Evolutionary conservation across 2,888 invertebrate species (phyloP), one percentile per base, ranked within the genome.

Genomic region (Dendrolimus pini): DNA sequence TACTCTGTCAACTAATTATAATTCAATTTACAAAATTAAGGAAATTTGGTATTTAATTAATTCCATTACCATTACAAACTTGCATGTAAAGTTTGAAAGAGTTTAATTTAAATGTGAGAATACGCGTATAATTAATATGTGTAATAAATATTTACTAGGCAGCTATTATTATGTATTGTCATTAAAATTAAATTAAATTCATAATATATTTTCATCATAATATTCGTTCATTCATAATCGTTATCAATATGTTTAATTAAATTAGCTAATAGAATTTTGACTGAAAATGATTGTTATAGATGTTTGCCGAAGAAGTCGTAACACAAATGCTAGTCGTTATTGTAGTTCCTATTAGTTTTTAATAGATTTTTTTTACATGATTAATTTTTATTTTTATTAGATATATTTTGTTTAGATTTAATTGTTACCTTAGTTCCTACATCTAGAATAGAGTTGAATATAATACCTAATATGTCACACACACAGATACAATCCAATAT

Each of bases 221-320:
- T 61, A 60, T 64, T 67, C 9, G 66, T 66, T 68, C 65, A 65
- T 64, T 67, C 60, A 62, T 67, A 69, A 70, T 62, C 61, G 61
- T 70, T 69, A 68, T 58, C 61, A 58, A 64, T 69, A 61, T 54
- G 70, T 69, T 70, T 71, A 61, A 63, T 73, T 69, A 62, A 69
- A 66, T 70, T 75, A 78, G 74, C 75, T 75, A 68, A 75, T 78
- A 76, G 71, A 71, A 63, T 78, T 77, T 79, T 72, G 85, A 85
- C 85, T 84, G 85, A 81, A 67, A 63, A 66, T 65, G 61, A 73
- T 71, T 70, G 68, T 78, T 77, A 72, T 72, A 78, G 72, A 74
- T 65, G 69, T 75, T 77, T 75, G 78, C 79, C 80, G 80, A 80
- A 80, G 63, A 81, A 81, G 82, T 81, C 84, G 80, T 78, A 80